Conservation (phyloP, 2,797 vertebrate genomes). For the Crax fasciolata region DNA sequence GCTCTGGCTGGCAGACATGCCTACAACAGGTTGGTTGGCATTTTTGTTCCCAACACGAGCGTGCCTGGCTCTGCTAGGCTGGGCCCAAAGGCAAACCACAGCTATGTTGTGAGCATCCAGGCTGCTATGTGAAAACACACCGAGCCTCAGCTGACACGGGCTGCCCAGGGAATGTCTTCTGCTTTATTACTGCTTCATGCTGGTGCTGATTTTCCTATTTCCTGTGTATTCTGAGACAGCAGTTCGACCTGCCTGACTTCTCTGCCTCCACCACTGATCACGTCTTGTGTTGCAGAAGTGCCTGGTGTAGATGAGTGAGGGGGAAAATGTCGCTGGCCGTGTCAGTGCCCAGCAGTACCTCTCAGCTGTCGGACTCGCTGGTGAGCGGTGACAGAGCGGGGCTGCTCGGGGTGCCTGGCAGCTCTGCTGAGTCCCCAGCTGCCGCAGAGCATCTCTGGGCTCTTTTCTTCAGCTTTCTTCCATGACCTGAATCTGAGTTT, state of each 20-base stretch:
- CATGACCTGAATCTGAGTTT: rapidly evolving
- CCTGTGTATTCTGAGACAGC: background rate
- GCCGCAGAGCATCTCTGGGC: background rate
- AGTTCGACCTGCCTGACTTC: background rate
- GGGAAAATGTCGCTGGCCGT: background rate
- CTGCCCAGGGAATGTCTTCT: background rate
- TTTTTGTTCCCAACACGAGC: background rate
- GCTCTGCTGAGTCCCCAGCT: conserved; percentile 23
- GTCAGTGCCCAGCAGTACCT: background rate
- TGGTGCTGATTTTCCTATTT: background rate
- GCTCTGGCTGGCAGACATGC: background rate
- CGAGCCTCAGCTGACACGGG: background rate
- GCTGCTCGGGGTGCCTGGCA: background rate
- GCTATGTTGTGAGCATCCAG: background rate
- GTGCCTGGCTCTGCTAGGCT: background rate
- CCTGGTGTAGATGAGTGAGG: background rate
- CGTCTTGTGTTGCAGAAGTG: background rate
- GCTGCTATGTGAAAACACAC: background rate
- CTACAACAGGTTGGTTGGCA: conserved; percentile 27
- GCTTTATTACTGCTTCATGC: background rate
- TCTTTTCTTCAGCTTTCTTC: background rate
- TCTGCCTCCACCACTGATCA: background rate
- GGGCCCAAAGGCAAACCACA: conserved; percentile 36
- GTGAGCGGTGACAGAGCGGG: background rate
- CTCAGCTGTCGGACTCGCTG: rapidly evolving